These are phyloP conservation scores for Rhinolophus ferrumequinum DNA, from an alignment of 2,113 vertebrate genomes.

Conservation along the genomic window DNA sequence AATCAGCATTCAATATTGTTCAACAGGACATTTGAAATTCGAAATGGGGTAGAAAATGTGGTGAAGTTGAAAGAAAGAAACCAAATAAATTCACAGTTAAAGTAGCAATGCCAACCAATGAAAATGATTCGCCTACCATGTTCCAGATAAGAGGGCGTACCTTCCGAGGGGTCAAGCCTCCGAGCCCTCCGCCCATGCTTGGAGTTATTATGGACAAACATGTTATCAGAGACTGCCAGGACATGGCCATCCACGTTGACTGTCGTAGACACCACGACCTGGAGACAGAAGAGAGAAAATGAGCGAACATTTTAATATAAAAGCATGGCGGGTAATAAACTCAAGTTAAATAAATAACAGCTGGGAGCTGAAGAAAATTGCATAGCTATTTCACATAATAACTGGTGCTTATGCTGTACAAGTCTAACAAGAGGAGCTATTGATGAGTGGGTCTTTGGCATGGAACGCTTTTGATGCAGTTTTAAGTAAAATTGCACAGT, in stretches of 20 bases:
- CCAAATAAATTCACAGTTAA: constrained; percentile 83
- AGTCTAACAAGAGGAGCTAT: constrained; percentile 89
- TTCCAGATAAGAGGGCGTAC: constrained; percentile 95
- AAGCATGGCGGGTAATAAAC: constrained; percentile 83
- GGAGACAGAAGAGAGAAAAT: constrained; percentile 76
- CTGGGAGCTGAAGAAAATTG: constrained; percentile 89
- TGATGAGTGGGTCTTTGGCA: constrained; percentile 88
- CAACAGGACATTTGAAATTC: constrained; percentile 44
- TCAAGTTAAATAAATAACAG: constrained; percentile 90
- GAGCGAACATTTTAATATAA: constrained; percentile 79
- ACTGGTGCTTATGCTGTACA: constrained; percentile 87
- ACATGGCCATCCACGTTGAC: constrained; percentile 98
- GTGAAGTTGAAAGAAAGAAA: constrained; percentile 63
- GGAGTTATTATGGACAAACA: constrained; percentile 99
- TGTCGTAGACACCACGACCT: constrained; percentile 99
- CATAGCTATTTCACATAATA: constrained; percentile 89
- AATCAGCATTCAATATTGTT: background rate
- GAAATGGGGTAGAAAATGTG: constrained; percentile 41
- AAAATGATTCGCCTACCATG: constrained; percentile 93
- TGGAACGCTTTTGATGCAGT: constrained; percentile 88
- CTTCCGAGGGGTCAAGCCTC: constrained; percentile 96
- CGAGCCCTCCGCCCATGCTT: constrained; percentile 94
- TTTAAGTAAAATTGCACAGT: constrained; percentile 90
- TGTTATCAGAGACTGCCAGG: constrained; percentile 98
- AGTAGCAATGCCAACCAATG: constrained; percentile 87